Evolutionary conservation across 2,888 invertebrate genomes (phyloP).

Genomic region (Melanophora roralis): DNA sequence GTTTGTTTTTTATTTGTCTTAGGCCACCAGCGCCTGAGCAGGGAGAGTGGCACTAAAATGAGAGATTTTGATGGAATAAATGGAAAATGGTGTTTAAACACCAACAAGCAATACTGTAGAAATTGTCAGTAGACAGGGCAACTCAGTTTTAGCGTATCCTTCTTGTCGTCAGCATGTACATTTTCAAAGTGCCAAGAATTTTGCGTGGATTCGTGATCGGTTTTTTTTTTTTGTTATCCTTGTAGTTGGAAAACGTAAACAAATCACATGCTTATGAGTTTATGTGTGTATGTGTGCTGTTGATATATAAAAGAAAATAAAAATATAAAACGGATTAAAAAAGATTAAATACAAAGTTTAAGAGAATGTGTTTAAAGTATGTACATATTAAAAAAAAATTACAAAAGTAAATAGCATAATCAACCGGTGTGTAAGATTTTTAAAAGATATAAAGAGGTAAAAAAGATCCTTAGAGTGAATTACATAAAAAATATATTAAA

Average conservation of each 20-base stretch:
- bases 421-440: background rate
- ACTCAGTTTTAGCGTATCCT: constrained; percentile 44
- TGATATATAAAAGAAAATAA: background rate
- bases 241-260: constrained; percentile 15
- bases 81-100: constrained; percentile 1
- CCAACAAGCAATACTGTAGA: constrained; percentile 22
- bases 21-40: constrained; percentile 42
- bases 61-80: background rate
- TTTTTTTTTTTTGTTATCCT: background rate
- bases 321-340: background rate
- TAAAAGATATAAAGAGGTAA: background rate
- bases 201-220: background rate
- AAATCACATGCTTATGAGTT: background rate
- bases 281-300: background rate
- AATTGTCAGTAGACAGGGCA: constrained; percentile 22
- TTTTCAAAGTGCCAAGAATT: constrained; percentile 2
- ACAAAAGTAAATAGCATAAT: background rate
- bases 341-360: background rate
- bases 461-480: too few species aligned
- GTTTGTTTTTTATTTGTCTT: background rate
- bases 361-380: background rate
- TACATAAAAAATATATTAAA: background rate
- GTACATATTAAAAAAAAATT: background rate
- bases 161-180: constrained; percentile 39
- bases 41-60: constrained; percentile 28